Evolutionary conservation across 2,113 vertebrate genomes (phyloP).

Genomic region (Atlantisia rogersi): DNA sequence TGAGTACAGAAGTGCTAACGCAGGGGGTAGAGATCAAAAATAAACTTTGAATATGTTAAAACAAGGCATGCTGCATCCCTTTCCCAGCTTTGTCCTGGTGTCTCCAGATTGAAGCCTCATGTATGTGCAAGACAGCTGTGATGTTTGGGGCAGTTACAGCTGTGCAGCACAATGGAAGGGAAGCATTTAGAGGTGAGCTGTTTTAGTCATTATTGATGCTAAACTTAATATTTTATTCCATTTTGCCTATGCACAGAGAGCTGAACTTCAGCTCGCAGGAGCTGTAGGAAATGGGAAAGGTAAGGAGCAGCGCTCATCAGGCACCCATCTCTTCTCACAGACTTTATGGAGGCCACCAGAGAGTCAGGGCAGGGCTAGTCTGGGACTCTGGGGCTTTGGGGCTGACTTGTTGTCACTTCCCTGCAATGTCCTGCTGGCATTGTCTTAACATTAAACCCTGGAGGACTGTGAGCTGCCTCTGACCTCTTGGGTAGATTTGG

Average conservation of each 20-base stretch:
- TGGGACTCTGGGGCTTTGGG: background rate
- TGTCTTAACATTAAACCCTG: background rate
- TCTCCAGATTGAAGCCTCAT: background rate
- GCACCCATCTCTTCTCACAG: background rate
- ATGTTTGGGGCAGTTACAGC: background rate
- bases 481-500: background rate
- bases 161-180: background rate
- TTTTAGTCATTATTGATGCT: background rate
- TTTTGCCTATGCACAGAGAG: background rate
- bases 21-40: background rate
- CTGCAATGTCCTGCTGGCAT: background rate
- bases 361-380: background rate
- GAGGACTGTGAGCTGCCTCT: background rate
- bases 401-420: background rate
- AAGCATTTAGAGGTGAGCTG: background rate
- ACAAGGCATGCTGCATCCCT: fast-evolving
- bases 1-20: background rate
- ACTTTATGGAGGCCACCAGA: background rate
- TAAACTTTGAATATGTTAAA: background rate
- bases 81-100: background rate
- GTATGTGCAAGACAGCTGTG: background rate
- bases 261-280: background rate
- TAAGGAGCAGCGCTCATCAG: background rate
- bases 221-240: background rate
- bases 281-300: background rate